Evolutionary conservation across 2,797 vertebrate species (phyloP), one percentile per base, ranked within the genome.

Genomic region (Hozukius guyotensis): DNA sequence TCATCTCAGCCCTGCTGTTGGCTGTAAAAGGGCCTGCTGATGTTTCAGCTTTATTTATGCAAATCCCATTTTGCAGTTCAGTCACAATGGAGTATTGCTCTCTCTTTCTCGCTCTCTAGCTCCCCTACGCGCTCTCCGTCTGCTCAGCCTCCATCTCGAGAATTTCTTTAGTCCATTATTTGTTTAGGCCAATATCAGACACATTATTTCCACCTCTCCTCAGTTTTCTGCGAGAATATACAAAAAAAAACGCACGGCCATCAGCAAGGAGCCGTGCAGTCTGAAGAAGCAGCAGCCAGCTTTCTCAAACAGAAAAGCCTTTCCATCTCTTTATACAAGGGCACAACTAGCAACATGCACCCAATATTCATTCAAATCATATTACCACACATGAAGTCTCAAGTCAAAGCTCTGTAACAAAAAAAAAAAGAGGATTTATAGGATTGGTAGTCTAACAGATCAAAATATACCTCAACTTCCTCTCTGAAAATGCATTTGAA

Each of bases 31-130:
- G 85, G 75, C 88, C 90, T 88, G 93, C 91, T 92, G 92, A 95
- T 93, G 91, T 93, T 94, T 91, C 89, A 91, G 93, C 87, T 90
- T 93, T 94, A 95, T 95, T 95, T 95, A 96, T 95, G 94, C 94
- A 95, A 96, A 96, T 95, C 95, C 94, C 84, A 94, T 94, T 94
- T 94, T 94, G 92, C 94, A 94, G 91, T 92, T 93, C 92, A 92
- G 91, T 93, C 92, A 93, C 92, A 93, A 94, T 90, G 72, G 89
- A 91, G 87, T 86, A 84, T 87, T 81, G 83, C 91, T 91, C 86
- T 66, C 89, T 63, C 80, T 64, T 76, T 84, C 82, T 83, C 70
- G 20, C 83, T 81, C 89, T 85, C 84, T 67, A 80, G 80, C 88
- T 92, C 85, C 82, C 71, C 72, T 80, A 75, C 81, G 68, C 78